Conservation (phyloP, 2,113 vertebrate genomes). For the Bubalus kerabau region DNA sequence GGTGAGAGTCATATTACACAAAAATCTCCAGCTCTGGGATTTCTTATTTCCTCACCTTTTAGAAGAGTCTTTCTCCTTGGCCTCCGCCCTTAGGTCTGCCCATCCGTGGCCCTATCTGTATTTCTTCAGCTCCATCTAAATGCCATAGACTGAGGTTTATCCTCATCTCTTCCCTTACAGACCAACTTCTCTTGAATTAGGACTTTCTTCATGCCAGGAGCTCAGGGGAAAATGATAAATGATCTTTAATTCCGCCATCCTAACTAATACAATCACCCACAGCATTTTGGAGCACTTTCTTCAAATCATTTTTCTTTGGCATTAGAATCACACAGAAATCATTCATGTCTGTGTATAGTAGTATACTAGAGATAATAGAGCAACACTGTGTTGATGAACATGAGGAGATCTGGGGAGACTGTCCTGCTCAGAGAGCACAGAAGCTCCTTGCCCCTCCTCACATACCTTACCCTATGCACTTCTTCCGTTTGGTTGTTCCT, state of each 20-base stretch:
- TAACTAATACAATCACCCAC: not conserved
- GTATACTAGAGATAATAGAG: not conserved
- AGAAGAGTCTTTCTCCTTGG: not conserved
- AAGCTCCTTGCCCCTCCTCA: not conserved
- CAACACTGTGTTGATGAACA: not conserved
- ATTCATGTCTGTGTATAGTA: not conserved
- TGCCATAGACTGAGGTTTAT: not conserved
- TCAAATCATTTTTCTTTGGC: not conserved
- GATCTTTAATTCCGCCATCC: not conserved
- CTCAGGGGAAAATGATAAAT: not conserved
- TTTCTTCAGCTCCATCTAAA: not conserved
- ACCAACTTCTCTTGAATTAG: not conserved
- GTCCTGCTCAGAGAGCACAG: not conserved
- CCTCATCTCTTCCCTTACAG: not conserved
- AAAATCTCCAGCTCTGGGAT: not conserved
- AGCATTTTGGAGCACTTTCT: not conserved
- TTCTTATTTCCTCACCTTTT: not conserved
- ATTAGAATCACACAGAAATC: not conserved
- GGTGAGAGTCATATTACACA: not conserved
- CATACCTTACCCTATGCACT: not conserved
- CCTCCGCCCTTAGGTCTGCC: not conserved
- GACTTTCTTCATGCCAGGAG: not conserved
- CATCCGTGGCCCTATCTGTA: not conserved
- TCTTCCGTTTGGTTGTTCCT: not conserved
- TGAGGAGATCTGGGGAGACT: not conserved